Base-by-base conservation (phyloP, 2,113 vertebrate genomes). In the Ranitomeya variabilis region DNA sequence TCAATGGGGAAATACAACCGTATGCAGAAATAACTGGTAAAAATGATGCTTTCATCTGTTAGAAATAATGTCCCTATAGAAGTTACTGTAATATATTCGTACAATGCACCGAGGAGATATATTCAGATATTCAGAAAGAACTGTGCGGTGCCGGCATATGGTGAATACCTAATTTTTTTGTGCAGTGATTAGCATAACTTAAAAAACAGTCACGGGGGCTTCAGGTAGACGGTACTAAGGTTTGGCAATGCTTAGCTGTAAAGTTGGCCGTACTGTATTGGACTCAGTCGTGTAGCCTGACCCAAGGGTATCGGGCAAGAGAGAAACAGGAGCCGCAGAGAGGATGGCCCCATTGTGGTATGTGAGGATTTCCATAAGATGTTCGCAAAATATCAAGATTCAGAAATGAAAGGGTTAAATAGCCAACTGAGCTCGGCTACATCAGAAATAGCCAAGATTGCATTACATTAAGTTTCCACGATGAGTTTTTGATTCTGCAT, bases 171-270 rank as follows among this genome's bases (percentile, higher is more conserved):
- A 69, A 67, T 84, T 80, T 80, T 59, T 79, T 79, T 80, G 55
- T 80, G 78, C 52, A 80, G 78, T 59, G 78, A 59, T 80, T 80
- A 59, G 21, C 55, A 80, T 59, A 80, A 59, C n/a, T 59, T 60
- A 59, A 26, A 26, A 26, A 80, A 80, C 54, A 60, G 78, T 59
- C n/a, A 59, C n/a, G 4, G 52, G 23, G 55, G 77, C 51, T 26
- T 79, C 10, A 79, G 77, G n/a, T 57, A 57, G 2, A 55, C 51
- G 54, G 6, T 57, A 57, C 11, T 18, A 57, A 79, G 13, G n/a
- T 55, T 79, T 79, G 77, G 77, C 12, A 57, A 55, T n/a, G 52
- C n/a, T 78, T 6, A 54, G 45, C 45, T 55, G 77, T 14, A 21
- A 76, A 51, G 73, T 18, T 19, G 69, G 26, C 15, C 18, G 2